Evolutionary conservation across 92 coral and sea anemone genomes (phyloP).

Genomic region (Pocillopora grandis): DNA sequence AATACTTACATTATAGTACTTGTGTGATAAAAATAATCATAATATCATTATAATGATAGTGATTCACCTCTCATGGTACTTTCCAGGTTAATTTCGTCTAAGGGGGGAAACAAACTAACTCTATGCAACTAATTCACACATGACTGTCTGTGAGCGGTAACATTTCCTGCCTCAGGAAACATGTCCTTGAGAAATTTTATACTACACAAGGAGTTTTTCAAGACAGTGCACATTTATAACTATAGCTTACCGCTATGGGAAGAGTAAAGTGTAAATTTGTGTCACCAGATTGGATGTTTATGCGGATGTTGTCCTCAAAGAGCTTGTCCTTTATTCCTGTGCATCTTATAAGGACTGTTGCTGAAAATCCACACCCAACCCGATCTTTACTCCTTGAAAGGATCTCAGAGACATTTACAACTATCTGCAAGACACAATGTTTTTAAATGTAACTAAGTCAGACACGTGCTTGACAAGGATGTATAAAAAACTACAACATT

Average conservation of each 20-base stretch:
- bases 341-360: background rate
- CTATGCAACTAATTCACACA: too few species aligned
- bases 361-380: slow-evolving; percentile 29
- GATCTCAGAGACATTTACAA: background rate
- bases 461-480: too few species aligned
- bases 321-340: background rate
- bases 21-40: too few species aligned
- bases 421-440: background rate
- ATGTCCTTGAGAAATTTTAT: background rate
- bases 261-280: background rate
- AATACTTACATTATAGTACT: too few species aligned
- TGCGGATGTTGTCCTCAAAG: slow-evolving; percentile 3
- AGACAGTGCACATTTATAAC: too few species aligned
- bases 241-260: slow-evolving; percentile 20
- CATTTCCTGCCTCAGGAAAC: background rate
- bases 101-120: too few species aligned
- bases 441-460: too few species aligned
- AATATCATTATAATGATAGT: too few species aligned
- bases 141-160: too few species aligned
- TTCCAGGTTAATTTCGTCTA: too few species aligned
- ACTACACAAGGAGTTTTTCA: background rate
- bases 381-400: slow-evolving; percentile 10
- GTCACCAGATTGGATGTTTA: slow-evolving; percentile 5
- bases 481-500: too few species aligned
- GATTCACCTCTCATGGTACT: too few species aligned